phyloP scores from a whole-genome alignment of 2,113 vertebrate genomes.

The Artemisiospiza belli region DNA sequence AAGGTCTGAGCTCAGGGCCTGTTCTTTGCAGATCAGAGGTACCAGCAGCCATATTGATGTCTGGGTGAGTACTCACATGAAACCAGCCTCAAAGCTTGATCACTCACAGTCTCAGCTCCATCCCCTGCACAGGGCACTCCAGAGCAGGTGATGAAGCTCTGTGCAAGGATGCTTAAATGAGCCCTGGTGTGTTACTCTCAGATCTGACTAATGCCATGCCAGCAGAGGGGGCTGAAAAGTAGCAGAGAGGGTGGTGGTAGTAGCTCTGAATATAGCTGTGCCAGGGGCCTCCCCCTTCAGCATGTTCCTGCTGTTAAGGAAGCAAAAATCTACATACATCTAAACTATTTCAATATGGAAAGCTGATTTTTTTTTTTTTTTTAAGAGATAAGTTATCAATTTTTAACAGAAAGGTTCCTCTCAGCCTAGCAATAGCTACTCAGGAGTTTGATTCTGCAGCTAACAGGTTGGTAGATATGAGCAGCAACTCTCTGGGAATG shows the following conservation, averaged over 20 bases:
- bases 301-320: not conserved
- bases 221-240: not conserved
- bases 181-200: not conserved
- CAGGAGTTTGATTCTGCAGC: not conserved
- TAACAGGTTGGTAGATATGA: not conserved
- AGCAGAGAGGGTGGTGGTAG: not conserved
- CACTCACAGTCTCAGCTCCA: not conserved
- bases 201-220: not conserved
- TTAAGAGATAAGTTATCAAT: not conserved
- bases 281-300: not conserved
- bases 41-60: not conserved
- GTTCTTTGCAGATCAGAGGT: not conserved
- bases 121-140: not conserved
- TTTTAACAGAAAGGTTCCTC: not conserved
- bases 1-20: not conserved
- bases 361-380: not conserved
- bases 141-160: not conserved
- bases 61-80: not conserved
- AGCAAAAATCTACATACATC: not conserved
- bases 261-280: not conserved
- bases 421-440: not conserved
- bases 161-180: not conserved
- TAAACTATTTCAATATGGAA: not conserved
- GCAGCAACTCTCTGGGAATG: not conserved
- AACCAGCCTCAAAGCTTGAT: not conserved